A percentile compares a stretch with the other conserved stretches of the same genome.
Evolutionary conservation across 92 coral and sea anemone genomes (phyloP).

Genomic region (Phenganax subtilis): DNA sequence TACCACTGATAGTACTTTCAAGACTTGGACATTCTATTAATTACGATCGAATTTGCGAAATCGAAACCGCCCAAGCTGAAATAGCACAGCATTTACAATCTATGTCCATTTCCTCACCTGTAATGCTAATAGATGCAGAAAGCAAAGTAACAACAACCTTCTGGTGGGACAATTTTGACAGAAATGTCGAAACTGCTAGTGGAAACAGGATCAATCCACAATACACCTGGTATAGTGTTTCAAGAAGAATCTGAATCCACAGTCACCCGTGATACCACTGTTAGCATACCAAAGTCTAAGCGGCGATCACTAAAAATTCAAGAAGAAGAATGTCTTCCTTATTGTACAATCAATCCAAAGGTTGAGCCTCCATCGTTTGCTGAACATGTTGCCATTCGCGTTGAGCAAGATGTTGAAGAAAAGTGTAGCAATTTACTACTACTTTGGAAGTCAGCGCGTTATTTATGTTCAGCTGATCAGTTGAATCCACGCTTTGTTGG

Average conservation of each 20-base stretch:
- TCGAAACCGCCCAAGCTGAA: slow-evolving; percentile 24
- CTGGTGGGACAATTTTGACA: slow-evolving; percentile 35
- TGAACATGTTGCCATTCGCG: background rate
- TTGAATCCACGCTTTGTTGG: slow-evolving; percentile 9
- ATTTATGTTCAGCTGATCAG: slow-evolving; percentile 14
- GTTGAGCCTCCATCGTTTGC: slow-evolving; percentile 19
- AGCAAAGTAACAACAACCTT: slow-evolving; percentile 22
- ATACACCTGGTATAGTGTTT: slow-evolving; percentile 26
- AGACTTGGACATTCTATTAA: slow-evolving; percentile 19
- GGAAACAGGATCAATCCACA: slow-evolving; percentile 29
- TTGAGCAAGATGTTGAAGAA: slow-evolving; percentile 15
- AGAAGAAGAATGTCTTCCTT: background rate
- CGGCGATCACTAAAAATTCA: slow-evolving; percentile 13
- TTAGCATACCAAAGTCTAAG: background rate
- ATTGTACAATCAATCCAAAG: background rate
- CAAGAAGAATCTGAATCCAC: background rate
- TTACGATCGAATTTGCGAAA: slow-evolving; percentile 10
- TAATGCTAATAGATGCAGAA: background rate
- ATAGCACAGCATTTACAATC: slow-evolving; percentile 8
- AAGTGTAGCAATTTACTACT: background rate
- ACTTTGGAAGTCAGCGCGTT: slow-evolving; percentile 10
- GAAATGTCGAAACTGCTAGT: slow-evolving; percentile 16
- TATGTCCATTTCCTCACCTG: background rate
- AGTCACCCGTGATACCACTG: background rate
- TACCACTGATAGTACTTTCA: slow-evolving; percentile 3